phyloP scores from a whole-genome alignment of 2,113 vertebrate genomes.

The Caracal caracal region DNA sequence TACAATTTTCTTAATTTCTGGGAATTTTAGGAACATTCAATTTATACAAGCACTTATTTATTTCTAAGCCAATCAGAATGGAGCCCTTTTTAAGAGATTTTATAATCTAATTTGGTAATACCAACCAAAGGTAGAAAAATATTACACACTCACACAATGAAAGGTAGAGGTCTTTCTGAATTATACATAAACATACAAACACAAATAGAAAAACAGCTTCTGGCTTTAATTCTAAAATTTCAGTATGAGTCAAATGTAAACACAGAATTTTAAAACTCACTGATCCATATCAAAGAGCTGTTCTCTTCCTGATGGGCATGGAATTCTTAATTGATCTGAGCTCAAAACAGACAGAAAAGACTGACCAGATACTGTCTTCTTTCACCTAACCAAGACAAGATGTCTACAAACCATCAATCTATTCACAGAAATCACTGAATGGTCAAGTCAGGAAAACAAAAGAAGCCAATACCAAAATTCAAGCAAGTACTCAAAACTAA shows the following conservation, averaged over 20 bases:
- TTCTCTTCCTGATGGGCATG: not conserved
- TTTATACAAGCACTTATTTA: conserved; percentile 20
- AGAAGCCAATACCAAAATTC: not conserved
- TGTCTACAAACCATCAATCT: not conserved
- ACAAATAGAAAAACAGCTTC: not conserved
- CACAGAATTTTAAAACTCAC: conserved; percentile 42
- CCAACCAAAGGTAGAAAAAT: not conserved
- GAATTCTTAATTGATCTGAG: conserved; percentile 1
- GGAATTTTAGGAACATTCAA: not conserved
- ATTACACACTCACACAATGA: not conserved
- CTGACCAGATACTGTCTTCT: not conserved
- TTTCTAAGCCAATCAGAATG: conserved; percentile 33
- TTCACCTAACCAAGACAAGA: not conserved
- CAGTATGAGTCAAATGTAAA: not conserved
- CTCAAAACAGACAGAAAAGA: not conserved
- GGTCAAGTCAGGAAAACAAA: conserved; percentile 1
- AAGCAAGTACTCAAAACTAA: conserved; percentile 23
- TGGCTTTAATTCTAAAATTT: conserved; percentile 44
- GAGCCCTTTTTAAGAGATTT: conserved; percentile 28
- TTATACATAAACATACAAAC: not conserved
- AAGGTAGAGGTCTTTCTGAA: conserved; percentile 27
- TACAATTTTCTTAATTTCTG: conserved; percentile 34
- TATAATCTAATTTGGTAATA: conserved; percentile 31
- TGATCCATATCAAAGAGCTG: not conserved
- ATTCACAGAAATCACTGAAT: not conserved